Evolutionary conservation across 2,797 vertebrate species (phyloP).

Genomic region (Takifugu rubripes): DNA sequence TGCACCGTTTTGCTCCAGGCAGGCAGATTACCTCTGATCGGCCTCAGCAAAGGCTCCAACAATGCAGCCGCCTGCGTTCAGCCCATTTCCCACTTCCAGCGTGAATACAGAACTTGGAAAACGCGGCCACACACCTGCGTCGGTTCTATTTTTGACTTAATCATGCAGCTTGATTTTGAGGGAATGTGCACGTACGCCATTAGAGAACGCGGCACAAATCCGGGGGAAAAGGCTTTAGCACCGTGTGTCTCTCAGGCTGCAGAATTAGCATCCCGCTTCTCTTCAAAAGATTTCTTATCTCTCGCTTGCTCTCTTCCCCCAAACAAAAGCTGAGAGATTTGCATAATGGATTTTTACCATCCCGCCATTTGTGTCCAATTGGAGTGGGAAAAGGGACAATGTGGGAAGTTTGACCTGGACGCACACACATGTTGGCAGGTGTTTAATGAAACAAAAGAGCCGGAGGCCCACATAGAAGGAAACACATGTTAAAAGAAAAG

Average conservation of each 20-base stretch:
- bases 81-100: too few relatives aligned
- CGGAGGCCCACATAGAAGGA: neutral
- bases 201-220: slow-evolving; percentile 12
- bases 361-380: slow-evolving; percentile 6
- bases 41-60: slow-evolving; percentile 29
- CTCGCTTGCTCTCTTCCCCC: slow-evolving; percentile 2
- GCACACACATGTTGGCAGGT: too few relatives aligned
- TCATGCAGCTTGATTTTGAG: too few relatives aligned
- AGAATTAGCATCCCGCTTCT: slow-evolving; percentile 47
- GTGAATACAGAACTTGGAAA: too few relatives aligned
- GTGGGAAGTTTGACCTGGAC: neutral
- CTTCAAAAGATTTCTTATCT: slow-evolving; percentile 42
- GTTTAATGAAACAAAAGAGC: neutral
- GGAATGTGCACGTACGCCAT: neutral
- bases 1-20: slow-evolving; percentile 12
- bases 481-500: neutral
- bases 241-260: slow-evolving; percentile 28
- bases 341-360: slow-evolving; percentile 39
- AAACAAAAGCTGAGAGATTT: slow-evolving; percentile 51
- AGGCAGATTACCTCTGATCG: slow-evolving; percentile 54
- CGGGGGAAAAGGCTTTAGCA: slow-evolving; percentile 24
- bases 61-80: slow-evolving; percentile 35
- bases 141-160: too few relatives aligned
- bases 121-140: too few relatives aligned
- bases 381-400: slow-evolving; percentile 7